These are phyloP conservation scores for Paedocypris sp. DNA, from an alignment of 2,113 vertebrate species.

Conservation along the genomic window DNA sequence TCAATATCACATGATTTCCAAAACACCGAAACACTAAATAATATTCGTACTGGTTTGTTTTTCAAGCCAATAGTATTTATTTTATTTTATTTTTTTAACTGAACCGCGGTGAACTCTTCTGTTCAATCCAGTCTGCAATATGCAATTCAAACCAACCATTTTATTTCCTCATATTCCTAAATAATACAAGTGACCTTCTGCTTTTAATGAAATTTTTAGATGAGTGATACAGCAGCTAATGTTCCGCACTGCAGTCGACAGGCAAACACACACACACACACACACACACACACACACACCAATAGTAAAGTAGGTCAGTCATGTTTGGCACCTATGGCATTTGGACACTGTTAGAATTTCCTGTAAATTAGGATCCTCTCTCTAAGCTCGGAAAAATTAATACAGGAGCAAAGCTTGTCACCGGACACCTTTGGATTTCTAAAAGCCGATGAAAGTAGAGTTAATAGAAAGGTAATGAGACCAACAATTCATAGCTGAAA, in stretches of 20 bases:
- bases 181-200: neutral
- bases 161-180: neutral
- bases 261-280: conserved; percentile 24
- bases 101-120: too few species aligned
- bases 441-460: neutral
- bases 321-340: conserved; percentile 28
- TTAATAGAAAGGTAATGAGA: too few species aligned
- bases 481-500: too few species aligned
- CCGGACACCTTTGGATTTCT: neutral
- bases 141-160: too few species aligned
- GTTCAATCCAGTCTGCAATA: too few species aligned
- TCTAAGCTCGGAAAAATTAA: conserved; percentile 33
- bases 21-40: too few species aligned
- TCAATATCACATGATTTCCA: too few species aligned
- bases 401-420: neutral
- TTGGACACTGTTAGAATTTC: conserved; percentile 26
- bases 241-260: conserved; percentile 5
- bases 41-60: too few species aligned
- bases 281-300: conserved; percentile 18
- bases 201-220: neutral
- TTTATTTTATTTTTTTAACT: too few species aligned
- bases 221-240: neutral
- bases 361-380: conserved; percentile 40
- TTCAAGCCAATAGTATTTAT: too few species aligned
- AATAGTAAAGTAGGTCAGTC: conserved; percentile 30